These are phyloP conservation scores for Pycnomerus fuliginosus DNA, from an alignment of 2,888 invertebrate genomes.

Conservation along the genomic window DNA sequence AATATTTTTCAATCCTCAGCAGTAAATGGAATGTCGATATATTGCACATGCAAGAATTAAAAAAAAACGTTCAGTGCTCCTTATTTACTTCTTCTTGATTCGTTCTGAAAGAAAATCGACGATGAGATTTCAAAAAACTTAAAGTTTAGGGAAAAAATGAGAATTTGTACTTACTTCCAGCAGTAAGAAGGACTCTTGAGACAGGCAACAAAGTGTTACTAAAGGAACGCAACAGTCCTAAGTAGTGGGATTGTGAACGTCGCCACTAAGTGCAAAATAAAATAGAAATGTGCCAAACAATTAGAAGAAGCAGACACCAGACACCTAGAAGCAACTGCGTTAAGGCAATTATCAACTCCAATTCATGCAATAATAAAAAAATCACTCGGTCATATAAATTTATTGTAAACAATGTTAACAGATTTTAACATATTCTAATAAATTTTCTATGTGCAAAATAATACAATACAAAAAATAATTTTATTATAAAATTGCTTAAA, in stretches of 20 bases:
- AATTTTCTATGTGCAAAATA: conserved; percentile 21
- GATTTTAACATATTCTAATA: conserved; percentile 16
- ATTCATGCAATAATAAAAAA: conserved; percentile 11
- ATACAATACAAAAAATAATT: conserved; percentile 16
- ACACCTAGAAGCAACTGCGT: conserved; percentile 13
- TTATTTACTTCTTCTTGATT: conserved; percentile 18
- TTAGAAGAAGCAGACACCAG: conserved; percentile 4
- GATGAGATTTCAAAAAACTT: background rate
- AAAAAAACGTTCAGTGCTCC: conserved; percentile 2
- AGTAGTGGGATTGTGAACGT: conserved; percentile 1
- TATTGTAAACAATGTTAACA: conserved; percentile 36
- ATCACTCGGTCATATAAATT: conserved; percentile 29
- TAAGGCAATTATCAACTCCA: conserved; percentile 24
- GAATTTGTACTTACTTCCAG: conserved; percentile 4
- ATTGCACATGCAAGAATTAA: conserved; percentile 19
- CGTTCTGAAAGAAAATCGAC: conserved; percentile 15
- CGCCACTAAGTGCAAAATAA: conserved; percentile 17
- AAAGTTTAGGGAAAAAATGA: background rate
- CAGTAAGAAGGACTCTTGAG: background rate
- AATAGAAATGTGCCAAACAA: conserved; percentile 12
- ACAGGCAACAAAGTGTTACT: background rate
- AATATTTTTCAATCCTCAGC: too few relatives aligned
- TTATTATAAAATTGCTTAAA: conserved; percentile 8
- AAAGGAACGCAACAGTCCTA: conserved; percentile 10
- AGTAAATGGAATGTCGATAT: conserved; percentile 13